Conservation (phyloP, 1,140 invertebrate genomes). For the Zelostemma sp. region DNA sequence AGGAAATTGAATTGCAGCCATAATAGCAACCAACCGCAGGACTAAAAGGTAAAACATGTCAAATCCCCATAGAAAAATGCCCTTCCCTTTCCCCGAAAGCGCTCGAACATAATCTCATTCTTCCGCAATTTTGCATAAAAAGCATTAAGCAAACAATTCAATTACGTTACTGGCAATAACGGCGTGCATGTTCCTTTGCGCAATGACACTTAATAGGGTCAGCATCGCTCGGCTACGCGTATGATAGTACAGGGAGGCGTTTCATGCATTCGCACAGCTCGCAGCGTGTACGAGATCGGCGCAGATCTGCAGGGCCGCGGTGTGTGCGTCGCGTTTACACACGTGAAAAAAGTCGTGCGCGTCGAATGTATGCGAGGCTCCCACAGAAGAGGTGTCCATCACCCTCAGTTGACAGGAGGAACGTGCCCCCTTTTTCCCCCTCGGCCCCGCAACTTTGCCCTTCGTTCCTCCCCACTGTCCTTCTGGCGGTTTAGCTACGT, state of each 20-base stretch:
- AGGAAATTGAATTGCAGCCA: too few relatives aligned
- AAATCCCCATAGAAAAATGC: too few relatives aligned
- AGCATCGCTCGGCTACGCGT: not conserved
- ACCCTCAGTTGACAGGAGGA: conserved; percentile 69
- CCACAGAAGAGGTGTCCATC: conserved; percentile 69
- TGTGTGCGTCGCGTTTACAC: conserved; percentile 35
- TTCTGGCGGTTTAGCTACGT: conserved; percentile 44
- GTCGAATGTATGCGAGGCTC: conserved; percentile 58
- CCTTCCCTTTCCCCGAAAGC: too few relatives aligned
- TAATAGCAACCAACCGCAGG: too few relatives aligned
- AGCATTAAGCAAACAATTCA: conserved; percentile 10
- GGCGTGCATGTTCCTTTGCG: conserved; percentile 22
- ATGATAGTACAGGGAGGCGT: conserved; percentile 10
- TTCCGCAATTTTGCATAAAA: not conserved
- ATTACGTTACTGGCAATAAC: conserved; percentile 17
- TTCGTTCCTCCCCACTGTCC: conserved; percentile 43
- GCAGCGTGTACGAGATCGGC: conserved; percentile 31
- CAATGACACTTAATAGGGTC: conserved; percentile 20
- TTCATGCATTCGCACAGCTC: conserved; percentile 23
- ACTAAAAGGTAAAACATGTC: too few relatives aligned
- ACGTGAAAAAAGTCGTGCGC: conserved; percentile 51
- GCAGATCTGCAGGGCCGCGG: conserved; percentile 17
- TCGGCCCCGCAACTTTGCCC: conserved; percentile 30
- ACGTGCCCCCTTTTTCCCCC: conserved; percentile 50
- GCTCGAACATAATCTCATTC: too few relatives aligned